Base-by-base conservation (phyloP, 2,888 invertebrate genomes). In the Eupithecia subumbrata region DNA sequence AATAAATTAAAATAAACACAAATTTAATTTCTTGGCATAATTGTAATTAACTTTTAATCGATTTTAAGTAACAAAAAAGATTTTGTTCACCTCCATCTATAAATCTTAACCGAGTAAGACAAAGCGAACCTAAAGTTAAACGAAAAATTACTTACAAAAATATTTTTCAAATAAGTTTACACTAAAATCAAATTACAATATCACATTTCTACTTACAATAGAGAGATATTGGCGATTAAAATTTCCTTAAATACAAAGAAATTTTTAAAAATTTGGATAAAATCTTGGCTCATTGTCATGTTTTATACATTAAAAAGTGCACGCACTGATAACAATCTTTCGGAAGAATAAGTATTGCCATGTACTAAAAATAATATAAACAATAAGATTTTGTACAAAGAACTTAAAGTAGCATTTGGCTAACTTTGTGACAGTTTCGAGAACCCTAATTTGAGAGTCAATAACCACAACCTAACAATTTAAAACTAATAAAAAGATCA, bases 121-220 rank as follows among this genome's bases (percentile, higher is more conserved):
- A 87, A 94, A 92, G 94, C 94, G 91, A 91, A 91, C 92, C 90
- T 93, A 92, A 90, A 83, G 81, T 89, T 90, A 92, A 93, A 94
- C 86, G 84, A 85, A 90, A 87, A 86, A 90, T 88, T 93, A 94
- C 94, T 93, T 94, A 94, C 91, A 94, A 94, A 95, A 94, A 93
- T 94, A 94, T 92, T 85, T 90, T 90, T 88, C 88, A 90, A 92
- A 88, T 93, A 94, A 92, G 92, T 92, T 90, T 94, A 94, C 89
- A 92, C 87, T 91, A 92, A 67, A 93, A 93, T 92, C 90, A 90
- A 92, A 94, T 89, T 94, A 94, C 95, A 95, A 95, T 95, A 95
- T 95, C 95, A 95, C 95, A 95, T 93, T 91, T 94, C 95, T 95
- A 95, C 94, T 95, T 93, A 95, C 88, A 94, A 94, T 94, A 94